Evolutionary conservation across 2,888 invertebrate genomes (phyloP).

Genomic region (Meghimatium bilineatum): DNA sequence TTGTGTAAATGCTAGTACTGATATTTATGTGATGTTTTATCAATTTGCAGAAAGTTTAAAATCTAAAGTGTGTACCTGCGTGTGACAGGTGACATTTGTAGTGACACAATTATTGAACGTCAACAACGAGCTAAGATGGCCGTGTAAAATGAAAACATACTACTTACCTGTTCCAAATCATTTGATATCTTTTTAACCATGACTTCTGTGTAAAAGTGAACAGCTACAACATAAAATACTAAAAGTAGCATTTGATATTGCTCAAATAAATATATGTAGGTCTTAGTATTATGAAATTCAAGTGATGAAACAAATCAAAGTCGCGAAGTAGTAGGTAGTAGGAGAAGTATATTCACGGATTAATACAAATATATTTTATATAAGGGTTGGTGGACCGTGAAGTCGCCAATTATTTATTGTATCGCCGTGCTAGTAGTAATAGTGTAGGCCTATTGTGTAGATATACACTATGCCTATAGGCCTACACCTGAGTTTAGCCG

Average conservation of each 20-base stretch:
- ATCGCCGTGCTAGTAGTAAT: too few species aligned
- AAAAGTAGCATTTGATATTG: too few species aligned
- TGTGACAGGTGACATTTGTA: constrained; percentile 39
- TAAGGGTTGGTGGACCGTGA: not conserved
- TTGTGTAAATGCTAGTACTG: not conserved
- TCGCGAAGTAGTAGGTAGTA: not conserved
- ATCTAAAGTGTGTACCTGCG: constrained; percentile 8
- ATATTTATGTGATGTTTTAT: not conserved
- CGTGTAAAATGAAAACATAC: constrained; percentile 54
- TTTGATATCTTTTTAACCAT: not conserved
- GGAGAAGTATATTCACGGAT: not conserved
- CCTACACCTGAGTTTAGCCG: too few species aligned
- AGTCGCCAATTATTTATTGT: not conserved
- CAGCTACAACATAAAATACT: too few species aligned
- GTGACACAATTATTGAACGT: constrained; percentile 57
- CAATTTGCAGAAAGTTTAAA: not conserved
- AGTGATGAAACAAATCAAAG: not conserved
- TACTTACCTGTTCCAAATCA: constrained; percentile 24
- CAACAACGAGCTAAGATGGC: constrained; percentile 58
- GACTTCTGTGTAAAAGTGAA: too few species aligned
- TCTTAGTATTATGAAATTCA: not conserved
- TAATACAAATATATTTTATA: not conserved
- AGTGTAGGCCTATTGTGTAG: too few species aligned
- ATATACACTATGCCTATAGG: too few species aligned
- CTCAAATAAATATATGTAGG: not conserved